Evolutionary conservation across 2,888 invertebrate genomes (phyloP), one percentile per base, ranked within the genome.

Genomic region (Latrodectus hesperus): DNA sequence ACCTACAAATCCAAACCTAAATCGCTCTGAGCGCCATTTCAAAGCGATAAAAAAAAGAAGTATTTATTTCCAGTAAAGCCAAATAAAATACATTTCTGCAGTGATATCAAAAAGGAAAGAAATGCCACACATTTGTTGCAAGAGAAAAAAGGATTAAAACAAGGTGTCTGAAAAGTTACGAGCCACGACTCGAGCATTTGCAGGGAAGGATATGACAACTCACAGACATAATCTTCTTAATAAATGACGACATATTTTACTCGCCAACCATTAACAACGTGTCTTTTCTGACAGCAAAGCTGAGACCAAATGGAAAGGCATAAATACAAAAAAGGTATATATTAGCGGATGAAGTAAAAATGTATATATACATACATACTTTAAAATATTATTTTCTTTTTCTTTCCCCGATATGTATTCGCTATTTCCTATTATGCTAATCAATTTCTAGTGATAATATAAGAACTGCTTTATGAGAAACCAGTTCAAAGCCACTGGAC

Each of bases 401-500:
- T 22, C 67, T 17, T 68, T 17, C 60, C 71, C 72, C 38, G 49
- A 68, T 70, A 70, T 70, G 80, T 75, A 75, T 82, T 68, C 22
- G 68, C 4, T 38, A 75, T 74, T 82, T 71, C 74, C 78, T 78
- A 88, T 88, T 88, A 88, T 83, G 82, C 78, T 78, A 88, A 88
- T 88, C 78, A 88, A 88, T 82, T 82, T 82, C 81, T 38, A 55
- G 73, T 9, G 64, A 14, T 16, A 60, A 60, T 16, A 60, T 60
- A 60, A 60, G 71, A 75, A 49, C 22, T 74, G 74, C 82, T 83
- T 88, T 88, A 88, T 88, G 87, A 77, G 86, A 81, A 88, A 88
- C 87, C 82, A 78, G 87, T 88, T 88, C 87, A 78, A 78, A 88
- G 76, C 87, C 16, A 78, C 77, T 88, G 87, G 87, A 83, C 73